phyloP scores from a whole-genome alignment of 2,113 vertebrate species.

The Carassius auratus region DNA sequence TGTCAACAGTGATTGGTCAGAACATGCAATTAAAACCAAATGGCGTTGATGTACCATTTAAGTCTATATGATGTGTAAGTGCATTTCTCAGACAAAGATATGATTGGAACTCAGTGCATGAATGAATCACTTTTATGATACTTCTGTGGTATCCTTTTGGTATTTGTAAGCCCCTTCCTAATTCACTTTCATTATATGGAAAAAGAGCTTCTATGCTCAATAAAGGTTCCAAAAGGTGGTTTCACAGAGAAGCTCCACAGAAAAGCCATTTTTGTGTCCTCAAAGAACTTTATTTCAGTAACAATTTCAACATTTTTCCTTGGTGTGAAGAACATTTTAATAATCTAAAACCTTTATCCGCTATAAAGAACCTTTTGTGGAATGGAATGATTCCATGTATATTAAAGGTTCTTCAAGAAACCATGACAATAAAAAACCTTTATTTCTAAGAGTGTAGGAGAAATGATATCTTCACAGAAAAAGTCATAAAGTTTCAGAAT shows the following conservation, averaged over 20 bases:
- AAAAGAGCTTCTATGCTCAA: not conserved
- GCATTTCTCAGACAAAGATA: not conserved
- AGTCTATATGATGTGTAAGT: not conserved
- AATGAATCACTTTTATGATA: not conserved
- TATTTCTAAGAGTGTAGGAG: too few relatives aligned
- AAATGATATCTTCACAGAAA: not conserved
- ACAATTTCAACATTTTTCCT: too few relatives aligned
- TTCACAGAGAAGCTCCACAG: too few relatives aligned
- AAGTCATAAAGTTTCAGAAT: not conserved
- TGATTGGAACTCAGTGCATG: not conserved
- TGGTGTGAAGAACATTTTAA: too few relatives aligned
- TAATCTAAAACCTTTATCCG: too few relatives aligned
- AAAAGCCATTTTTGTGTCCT: too few relatives aligned
- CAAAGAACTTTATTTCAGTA: too few relatives aligned
- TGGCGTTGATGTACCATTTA: not conserved
- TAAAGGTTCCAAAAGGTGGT: not conserved
- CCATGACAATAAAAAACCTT: too few relatives aligned
- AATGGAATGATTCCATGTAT: too few relatives aligned
- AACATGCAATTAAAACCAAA: not conserved
- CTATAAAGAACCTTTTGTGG: too few relatives aligned
- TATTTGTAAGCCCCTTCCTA: not conserved
- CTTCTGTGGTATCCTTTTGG: not conserved
- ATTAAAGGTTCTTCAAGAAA: too few relatives aligned
- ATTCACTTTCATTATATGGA: not conserved
- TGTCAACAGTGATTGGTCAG: not conserved